Conservation (phyloP, 2,888 invertebrate species). For the Uropetala carovei region DNA sequence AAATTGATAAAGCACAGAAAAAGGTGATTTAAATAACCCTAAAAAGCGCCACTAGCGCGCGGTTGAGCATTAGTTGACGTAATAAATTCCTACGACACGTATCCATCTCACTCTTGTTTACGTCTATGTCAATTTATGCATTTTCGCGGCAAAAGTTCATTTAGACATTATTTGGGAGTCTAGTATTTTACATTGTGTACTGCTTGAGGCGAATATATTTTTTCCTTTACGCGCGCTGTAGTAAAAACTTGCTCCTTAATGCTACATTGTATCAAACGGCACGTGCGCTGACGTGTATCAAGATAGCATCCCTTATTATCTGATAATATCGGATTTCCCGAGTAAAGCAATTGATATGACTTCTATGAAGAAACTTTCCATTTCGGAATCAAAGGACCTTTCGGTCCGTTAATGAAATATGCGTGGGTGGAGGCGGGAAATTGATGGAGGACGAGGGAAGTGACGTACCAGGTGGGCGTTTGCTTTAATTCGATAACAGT, state of each 20-base stretch:
- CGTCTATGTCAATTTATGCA: neutral
- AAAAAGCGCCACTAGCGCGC: neutral
- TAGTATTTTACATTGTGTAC: no score
- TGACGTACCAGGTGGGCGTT: conserved; percentile 18
- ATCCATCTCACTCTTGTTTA: neutral
- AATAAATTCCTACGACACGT: neutral
- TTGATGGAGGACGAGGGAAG: neutral
- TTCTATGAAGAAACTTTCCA: neutral
- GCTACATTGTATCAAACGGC: no score
- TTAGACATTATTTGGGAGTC: neutral
- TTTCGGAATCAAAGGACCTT: neutral
- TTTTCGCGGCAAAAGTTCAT: neutral
- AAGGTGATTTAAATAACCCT: no score
- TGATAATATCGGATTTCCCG: no score
- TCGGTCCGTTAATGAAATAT: neutral
- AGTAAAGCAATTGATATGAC: no score
- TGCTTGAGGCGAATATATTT: no score
- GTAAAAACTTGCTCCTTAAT: no score
- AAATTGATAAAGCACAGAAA: no score
- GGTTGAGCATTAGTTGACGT: neutral
- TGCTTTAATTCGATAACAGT: neutral
- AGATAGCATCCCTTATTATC: no score
- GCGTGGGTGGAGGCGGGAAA: neutral
- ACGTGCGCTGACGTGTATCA: no score
- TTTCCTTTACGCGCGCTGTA: no score